Evolutionary conservation across 30 jellyfish, hydroid and myxozoan genomes (phyloP), one percentile per base, ranked within the genome.

Genomic region (Aurelia sp.): DNA sequence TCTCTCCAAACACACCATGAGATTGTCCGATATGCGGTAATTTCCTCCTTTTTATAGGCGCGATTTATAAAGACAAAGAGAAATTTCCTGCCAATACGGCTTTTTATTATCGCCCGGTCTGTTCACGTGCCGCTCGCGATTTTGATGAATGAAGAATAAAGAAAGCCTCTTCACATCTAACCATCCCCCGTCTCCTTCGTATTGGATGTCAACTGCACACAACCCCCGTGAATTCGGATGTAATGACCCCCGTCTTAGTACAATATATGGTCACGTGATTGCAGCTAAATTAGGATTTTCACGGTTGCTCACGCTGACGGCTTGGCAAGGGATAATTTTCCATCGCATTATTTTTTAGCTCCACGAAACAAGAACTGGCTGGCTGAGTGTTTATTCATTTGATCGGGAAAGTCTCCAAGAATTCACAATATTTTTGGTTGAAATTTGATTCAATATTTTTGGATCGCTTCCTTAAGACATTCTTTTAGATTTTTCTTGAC

Each of bases 11-110:
- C 55, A 7, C 55, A 8, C 13, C 55, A 44, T 13, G 27, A 30
- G 47, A 22, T 68, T 68, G 47, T 19, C 6, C 61, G 23, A 68
- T 68, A 4, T n/a, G 62, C 78, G 20, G 61, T 31, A 68, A 23
- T 44, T 44, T 31, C 78, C 41, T 30, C 41, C 67, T 47, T 71
- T 71, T 40, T 71, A 71, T 71, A 71, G 68, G 82, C 82, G 82
- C 82, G 82, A 71, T 41, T 71, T 71, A 44, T 48, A 12, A 71
- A 27, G 18, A 71, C 82, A 44, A 44, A 71, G 40, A 17, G 55
- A 44, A 44, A 44, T 44, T 44, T 48, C 53, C 40, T 71, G 21
- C 19, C 13, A 37, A 71, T 44, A 44, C 52, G 21, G n/a, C 22
- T 18, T 47, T 44, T 41, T 19, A 22, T 33, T 69, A 69, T 69